Evolutionary conservation across 2,797 vertebrate species (phyloP).

Genomic region (Melanogrammus aeglefinus): DNA sequence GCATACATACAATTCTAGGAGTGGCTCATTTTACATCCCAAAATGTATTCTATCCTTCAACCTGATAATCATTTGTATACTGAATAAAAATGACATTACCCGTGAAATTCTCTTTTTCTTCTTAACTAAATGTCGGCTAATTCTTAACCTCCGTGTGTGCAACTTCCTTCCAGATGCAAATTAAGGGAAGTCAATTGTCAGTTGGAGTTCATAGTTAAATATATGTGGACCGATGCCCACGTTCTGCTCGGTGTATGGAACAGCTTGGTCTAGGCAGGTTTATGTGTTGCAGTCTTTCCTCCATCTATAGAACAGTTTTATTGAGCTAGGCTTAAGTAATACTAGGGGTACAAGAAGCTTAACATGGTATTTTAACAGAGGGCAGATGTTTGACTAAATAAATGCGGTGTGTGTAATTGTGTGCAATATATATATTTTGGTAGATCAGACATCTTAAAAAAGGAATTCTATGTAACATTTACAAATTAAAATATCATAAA

Average conservation of each 20-base stretch:
- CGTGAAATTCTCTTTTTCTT: no score
- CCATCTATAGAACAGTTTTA: neutral
- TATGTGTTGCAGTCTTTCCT: constrained; percentile 36
- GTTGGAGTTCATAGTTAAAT: neutral
- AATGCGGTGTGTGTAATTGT: neutral
- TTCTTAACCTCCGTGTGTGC: no score
- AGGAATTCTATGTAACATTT: no score
- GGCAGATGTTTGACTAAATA: neutral
- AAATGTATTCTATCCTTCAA: neutral
- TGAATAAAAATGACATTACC: no score
- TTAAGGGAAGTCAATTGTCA: neutral
- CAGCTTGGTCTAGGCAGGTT: constrained; percentile 15
- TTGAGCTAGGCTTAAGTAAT: neutral
- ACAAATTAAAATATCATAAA: neutral
- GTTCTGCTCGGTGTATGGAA: neutral
- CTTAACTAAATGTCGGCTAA: no score
- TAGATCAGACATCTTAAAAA: neutral
- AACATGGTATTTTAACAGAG: neutral
- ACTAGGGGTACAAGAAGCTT: neutral
- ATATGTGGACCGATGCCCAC: neutral
- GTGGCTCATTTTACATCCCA: neutral
- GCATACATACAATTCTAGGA: no score
- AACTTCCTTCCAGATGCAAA: no score
- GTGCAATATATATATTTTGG: neutral
- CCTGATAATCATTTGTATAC: no score